Base-by-base conservation (phyloP, 2,797 vertebrate genomes). In the Phrynocephalus forsythii region DNA sequence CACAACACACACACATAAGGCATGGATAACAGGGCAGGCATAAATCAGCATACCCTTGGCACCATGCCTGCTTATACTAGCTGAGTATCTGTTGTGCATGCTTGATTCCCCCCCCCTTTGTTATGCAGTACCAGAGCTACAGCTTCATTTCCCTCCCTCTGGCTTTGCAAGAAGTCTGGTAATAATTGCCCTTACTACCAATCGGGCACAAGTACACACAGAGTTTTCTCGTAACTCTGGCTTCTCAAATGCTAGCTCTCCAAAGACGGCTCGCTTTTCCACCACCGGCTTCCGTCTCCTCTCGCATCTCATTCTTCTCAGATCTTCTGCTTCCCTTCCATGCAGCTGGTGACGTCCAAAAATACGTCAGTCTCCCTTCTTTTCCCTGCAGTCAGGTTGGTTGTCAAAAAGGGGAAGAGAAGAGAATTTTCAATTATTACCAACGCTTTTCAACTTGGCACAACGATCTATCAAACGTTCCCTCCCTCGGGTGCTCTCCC, bases 261-360 rank as follows among this genome's bases (percentile, higher is more conserved):
- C 24, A 77, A 71, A 48, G 83, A 73, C 22, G 60, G 7, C 72
- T 69, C 33, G 75, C 81, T 33, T 81, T 22, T 66, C 63, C 69
- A 86, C 82, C 38, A 83, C 11, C 4, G 48, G 24, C 48, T 3
- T 81, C 44, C 72, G 9, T 28, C 26, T 68, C 44, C 15, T 86
- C 86, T 83, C 66, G 66, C 67, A 67, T 86, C 84, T 88, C 76
- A 86, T 79, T 66, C 69, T 50, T 28, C n/a, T 88, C 33, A 6
- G 13, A 80, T 78, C 78, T 72, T 63, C 33, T 69, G 80, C 28
- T 84, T 52, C 52, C 71, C 81, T 77, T 16, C 38, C 60, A 44
- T 26, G 33, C 50, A 44, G 33, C 73, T 33, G 78, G n/a, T 89
- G 84, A 86, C 67, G 80, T 89, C 84, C 86, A 89, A 83, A 9